Base-by-base conservation (phyloP, 2,797 vertebrate genomes). In the Myotis daubentonii region DNA sequence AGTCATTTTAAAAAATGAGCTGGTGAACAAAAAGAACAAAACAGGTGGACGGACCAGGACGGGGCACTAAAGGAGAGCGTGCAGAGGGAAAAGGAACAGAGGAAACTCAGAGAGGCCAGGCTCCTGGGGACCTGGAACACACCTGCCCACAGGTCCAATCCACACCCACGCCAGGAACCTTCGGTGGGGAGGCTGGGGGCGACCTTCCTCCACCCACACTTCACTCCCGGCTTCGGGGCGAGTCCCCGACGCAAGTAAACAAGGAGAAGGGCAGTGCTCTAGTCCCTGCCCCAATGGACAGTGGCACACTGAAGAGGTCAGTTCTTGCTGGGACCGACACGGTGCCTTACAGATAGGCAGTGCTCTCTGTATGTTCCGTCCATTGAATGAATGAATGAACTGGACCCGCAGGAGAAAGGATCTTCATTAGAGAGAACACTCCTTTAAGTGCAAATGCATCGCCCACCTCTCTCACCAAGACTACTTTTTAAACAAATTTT, bases 301-400 rank as follows among this genome's bases (percentile, higher is more conserved):
- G 10, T 4, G 16, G 36, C 3, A 11, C 36, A 4, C 0, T 3
- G 41, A 5, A 0, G 51, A 68, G n/a, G 4, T 0, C 13, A 1
- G 6, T 20, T 1, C 1, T 0, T 0, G 3, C 28, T 5, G 30
- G 33, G 16, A 17, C 44, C 0, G 20, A 13, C 4, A 2, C 3
- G 0, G 22, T 0, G 6, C 3, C 79, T 2, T 1, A n/a, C 1
- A 57, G 28, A 30, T 2, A 2, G 33, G 28, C 0, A 2, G 30
- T 1, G 22, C 12, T 33, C 79, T 13, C 0, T 2, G 2, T 1
- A 1, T 6, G 4, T 2, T 16, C 8, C 2, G 10, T 10, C 30
- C 20, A 28, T 41, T 20, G 1, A 38, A 16, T 1, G 9, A 68
- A 8, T 33, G 23, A 19, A 30, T 3, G 13, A 57, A 13, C 0